Evolutionary conservation across 64 coral and sea anemone species (phyloP), one percentile per base, ranked within the genome.

Genomic region (Montipora cactus): DNA sequence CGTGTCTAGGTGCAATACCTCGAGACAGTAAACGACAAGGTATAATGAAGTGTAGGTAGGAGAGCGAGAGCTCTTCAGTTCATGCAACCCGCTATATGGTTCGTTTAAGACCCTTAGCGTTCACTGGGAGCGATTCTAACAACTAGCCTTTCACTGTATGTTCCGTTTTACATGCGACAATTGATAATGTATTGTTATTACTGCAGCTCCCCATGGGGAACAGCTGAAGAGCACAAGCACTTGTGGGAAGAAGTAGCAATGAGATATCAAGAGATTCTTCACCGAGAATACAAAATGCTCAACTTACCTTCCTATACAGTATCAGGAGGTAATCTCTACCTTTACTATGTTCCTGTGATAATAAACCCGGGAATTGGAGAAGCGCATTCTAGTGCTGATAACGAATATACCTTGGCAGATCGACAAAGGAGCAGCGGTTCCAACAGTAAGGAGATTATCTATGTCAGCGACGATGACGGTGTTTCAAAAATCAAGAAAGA

Each of bases 341-440:
- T 86, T 21, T 86, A 86, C 18, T 86, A 86, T 22, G 82, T 86
- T 86, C 82, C 82, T 71, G 82, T 86, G 44, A 86, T 86, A 49
- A 68, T 86, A 50, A 71, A 86, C 47, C 62, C 62, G 0, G 16
- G 18, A 3, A 19, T 11, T 4, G 16, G n/a, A 11, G 44, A 59
- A 18, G 44, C 48, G 16, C 8, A 49, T 51, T 5, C 7, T 3
- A 14, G 45, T 51, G 44, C n/a, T 23, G 8, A 86, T 28, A 50
- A 5, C 45, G 19, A 70, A 84, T 11, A 37, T 18, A 8, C 5
- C 15, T 67, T 15, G 45, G 64, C 64, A 46, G 13, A 14, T 47
- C 62, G 49, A 12, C 9, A 15, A 64, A 64, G 8, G 23, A 71
- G 37, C 46, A 50, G 44, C 18, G 37, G 37, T 37, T 5, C 14